These are phyloP conservation scores for Drosophila tristis DNA, from an alignment of 1,140 invertebrate species.

Conservation along the genomic window DNA sequence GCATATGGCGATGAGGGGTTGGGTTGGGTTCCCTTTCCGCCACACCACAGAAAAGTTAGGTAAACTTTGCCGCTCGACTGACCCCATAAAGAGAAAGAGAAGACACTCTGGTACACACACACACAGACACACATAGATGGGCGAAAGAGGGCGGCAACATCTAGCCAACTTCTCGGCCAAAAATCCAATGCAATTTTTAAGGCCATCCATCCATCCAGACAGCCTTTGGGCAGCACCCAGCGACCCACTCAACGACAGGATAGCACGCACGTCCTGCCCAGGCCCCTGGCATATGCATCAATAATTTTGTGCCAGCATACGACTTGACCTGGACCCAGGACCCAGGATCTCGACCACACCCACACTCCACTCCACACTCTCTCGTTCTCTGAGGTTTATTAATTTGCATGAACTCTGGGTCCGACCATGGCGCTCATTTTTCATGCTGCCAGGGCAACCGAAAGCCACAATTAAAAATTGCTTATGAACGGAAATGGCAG, in stretches of 20 bases:
- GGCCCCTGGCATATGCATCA: conserved; percentile 57
- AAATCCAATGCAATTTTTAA: conserved; percentile 46
- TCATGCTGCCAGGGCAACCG: conserved; percentile 60
- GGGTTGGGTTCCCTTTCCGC: background rate
- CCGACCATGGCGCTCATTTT: conserved; percentile 64
- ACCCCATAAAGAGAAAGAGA: conserved; percentile 12
- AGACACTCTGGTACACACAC: background rate
- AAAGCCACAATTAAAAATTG: conserved; percentile 80
- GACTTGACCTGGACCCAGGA: background rate
- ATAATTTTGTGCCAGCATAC: conserved; percentile 54
- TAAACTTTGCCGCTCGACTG: conserved; percentile 54
- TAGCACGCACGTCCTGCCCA: conserved; percentile 46
- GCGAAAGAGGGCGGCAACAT: conserved; percentile 6
- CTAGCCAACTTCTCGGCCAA: conserved; percentile 29
- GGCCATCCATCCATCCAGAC: conserved; percentile 33
- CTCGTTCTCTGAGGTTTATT: conserved; percentile 68
- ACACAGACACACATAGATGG: background rate
- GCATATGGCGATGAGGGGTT: conserved; percentile 30
- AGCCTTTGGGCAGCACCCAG: background rate
- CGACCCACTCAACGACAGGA: conserved; percentile 35
- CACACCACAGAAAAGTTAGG: conserved; percentile 46
- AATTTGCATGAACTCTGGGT: conserved; percentile 75
- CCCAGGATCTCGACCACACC: background rate
- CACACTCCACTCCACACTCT: conserved; percentile 25
- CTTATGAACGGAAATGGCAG: conserved; percentile 75